phyloP scores from a whole-genome alignment of 2,888 invertebrate genomes.

The Monopis laevigella region DNA sequence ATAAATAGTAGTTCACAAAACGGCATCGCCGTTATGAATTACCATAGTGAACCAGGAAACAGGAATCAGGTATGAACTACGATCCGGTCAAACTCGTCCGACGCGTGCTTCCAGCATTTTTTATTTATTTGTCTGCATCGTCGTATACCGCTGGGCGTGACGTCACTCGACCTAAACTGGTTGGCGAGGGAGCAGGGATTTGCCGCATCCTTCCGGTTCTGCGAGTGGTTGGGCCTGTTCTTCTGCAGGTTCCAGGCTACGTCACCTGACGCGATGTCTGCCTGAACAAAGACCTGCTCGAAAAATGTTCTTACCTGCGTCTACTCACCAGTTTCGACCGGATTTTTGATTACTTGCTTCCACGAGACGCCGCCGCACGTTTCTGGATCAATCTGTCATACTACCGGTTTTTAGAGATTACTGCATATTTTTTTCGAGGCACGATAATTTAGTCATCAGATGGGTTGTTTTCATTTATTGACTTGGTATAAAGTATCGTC shows the following conservation, averaged over 20 bases:
- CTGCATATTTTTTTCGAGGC: no score
- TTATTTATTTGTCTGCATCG: slow-evolving; percentile 67
- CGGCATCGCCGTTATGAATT: no score
- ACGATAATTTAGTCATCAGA: no score
- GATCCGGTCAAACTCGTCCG: slow-evolving; percentile 66
- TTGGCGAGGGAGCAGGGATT: slow-evolving; percentile 67
- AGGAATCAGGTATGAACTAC: slow-evolving; percentile 66
- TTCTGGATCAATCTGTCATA: no score
- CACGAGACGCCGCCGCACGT: slow-evolving; percentile 27
- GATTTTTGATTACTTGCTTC: slow-evolving; percentile 30
- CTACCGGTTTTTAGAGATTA: no score
- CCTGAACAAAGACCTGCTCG: slow-evolving; percentile 26
- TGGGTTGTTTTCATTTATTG: no score
- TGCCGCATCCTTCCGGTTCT: slow-evolving; percentile 68
- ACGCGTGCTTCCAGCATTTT: slow-evolving; percentile 67
- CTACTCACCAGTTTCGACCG: no score
- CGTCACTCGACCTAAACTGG: slow-evolving; percentile 67
- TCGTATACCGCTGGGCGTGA: slow-evolving; percentile 65
- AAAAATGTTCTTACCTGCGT: no score
- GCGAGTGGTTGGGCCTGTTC: slow-evolving; percentile 62
- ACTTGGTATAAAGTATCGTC: no score
- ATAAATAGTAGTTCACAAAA: no score
- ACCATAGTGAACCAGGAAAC: slow-evolving; percentile 43
- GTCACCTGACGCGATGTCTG: slow-evolving; percentile 38
- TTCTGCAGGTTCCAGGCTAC: slow-evolving; percentile 47